These are phyloP conservation scores for Tenrec ecaudatus DNA, from an alignment of 2,113 vertebrate genomes.

Conservation along the genomic window DNA sequence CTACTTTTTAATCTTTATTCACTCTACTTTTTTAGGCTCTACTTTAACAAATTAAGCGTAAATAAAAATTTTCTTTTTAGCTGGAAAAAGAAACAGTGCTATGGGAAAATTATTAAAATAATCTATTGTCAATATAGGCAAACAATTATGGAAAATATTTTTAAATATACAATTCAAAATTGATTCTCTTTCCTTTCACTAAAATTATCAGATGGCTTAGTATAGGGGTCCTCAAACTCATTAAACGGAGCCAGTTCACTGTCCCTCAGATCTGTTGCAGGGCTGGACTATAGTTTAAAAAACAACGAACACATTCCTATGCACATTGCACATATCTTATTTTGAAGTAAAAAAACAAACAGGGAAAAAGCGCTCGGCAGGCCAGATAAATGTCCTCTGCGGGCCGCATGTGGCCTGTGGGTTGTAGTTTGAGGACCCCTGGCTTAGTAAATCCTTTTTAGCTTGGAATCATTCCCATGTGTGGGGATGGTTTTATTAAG, in stretches of 20 bases:
- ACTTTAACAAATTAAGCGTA: slow-evolving; percentile 71
- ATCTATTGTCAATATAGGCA: slow-evolving; percentile 21
- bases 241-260: too few relatives aligned
- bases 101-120: slow-evolving; percentile 66
- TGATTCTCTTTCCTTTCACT: slow-evolving; percentile 55
- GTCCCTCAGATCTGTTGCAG: too few relatives aligned
- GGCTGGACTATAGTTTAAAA: too few relatives aligned
- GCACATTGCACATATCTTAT: too few relatives aligned
- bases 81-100: slow-evolving; percentile 80
- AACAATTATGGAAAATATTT: neutral
- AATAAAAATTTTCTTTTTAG: slow-evolving; percentile 79
- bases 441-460: slow-evolving; percentile 77
- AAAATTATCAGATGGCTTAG: slow-evolving; percentile 74
- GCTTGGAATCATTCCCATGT: slow-evolving; percentile 73
- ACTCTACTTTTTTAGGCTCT: slow-evolving; percentile 74
- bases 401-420: too few relatives aligned
- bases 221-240: neutral
- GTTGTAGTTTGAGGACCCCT: neutral
- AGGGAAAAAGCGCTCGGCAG: too few relatives aligned
- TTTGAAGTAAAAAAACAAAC: too few relatives aligned
- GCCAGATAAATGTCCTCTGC: too few relatives aligned
- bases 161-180: slow-evolving; percentile 61
- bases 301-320: too few relatives aligned
- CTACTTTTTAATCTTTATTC: neutral
- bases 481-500: slow-evolving; percentile 50